phyloP scores from a whole-genome alignment of 1,140 invertebrate genomes.

The Papilio dardanus region DNA sequence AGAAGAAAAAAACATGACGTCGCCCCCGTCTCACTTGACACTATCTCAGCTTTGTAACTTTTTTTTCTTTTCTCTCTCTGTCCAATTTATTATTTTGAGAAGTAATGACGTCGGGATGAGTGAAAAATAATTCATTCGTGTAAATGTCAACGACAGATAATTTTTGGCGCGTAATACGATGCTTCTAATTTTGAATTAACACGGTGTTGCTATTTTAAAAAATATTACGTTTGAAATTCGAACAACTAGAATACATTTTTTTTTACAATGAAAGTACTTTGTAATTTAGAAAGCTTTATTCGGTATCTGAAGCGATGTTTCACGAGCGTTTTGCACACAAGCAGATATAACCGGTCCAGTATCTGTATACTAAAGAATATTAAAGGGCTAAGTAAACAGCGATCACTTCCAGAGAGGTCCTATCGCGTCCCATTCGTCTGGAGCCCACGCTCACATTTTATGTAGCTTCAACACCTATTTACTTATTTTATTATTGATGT shows the following conservation, averaged over 20 bases:
- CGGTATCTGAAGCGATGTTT: not conserved
- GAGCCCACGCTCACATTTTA: constrained; percentile 30
- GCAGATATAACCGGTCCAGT: constrained; percentile 34
- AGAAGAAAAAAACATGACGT: constrained; percentile 72
- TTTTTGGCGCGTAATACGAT: constrained; percentile 10
- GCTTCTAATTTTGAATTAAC: not conserved
- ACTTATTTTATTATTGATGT: constrained; percentile 25
- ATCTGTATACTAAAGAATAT: constrained; percentile 35
- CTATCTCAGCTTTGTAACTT: constrained; percentile 30
- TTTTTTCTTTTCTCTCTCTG: constrained; percentile 19
- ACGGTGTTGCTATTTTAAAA: not conserved
- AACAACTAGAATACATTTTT: no score
- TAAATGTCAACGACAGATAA: not conserved
- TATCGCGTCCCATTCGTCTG: constrained; percentile 16
- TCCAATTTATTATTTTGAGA: constrained; percentile 27
- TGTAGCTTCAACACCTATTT: constrained; percentile 11
- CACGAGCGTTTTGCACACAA: not conserved
- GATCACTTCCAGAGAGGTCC: constrained; percentile 22
- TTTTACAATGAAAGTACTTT: no score
- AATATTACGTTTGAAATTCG: not conserved
- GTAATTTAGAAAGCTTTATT: not conserved
- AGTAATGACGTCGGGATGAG: constrained; percentile 3
- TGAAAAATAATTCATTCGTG: constrained; percentile 17
- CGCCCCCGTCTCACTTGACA: constrained; percentile 39
- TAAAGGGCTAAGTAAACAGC: constrained; percentile 37